Evolutionary conservation across 2,113 vertebrate genomes (phyloP).

Genomic region (Hypomesus transpacificus): DNA sequence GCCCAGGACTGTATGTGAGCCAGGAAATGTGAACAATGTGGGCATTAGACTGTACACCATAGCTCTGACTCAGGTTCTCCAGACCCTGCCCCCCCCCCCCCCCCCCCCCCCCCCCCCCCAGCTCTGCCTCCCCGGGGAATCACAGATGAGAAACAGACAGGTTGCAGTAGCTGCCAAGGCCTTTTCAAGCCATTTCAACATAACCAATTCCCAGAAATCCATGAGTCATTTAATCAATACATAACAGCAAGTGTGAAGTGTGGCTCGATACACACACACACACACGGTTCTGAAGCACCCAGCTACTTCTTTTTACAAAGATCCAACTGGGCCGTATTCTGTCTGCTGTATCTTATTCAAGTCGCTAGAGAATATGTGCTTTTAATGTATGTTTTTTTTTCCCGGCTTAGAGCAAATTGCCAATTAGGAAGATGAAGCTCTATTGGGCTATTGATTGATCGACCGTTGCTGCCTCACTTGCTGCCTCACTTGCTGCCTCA

Average conservation of each 20-base stretch:
- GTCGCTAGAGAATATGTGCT: constrained; percentile 2
- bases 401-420: constrained; percentile 19
- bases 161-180: background rate
- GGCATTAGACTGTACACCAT: no score
- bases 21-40: no score
- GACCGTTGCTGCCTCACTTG: background rate
- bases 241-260: constrained; percentile 12
- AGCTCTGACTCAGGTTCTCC: no score
- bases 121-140: background rate
- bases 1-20: no score
- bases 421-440: constrained; percentile 36
- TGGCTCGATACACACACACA: background rate
- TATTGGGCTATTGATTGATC: constrained; percentile 23
- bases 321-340: no score
- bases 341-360: background rate
- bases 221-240: constrained; percentile 40
- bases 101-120: no score
- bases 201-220: constrained; percentile 37
- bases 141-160: background rate
- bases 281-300: no score
- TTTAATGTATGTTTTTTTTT: constrained; percentile 14
- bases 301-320: no score
- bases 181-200: constrained; percentile 3
- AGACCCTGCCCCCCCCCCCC: no score
- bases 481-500: background rate